Evolutionary conservation across 2,888 invertebrate genomes (phyloP).

Genomic region (Flexamia atlantica): DNA sequence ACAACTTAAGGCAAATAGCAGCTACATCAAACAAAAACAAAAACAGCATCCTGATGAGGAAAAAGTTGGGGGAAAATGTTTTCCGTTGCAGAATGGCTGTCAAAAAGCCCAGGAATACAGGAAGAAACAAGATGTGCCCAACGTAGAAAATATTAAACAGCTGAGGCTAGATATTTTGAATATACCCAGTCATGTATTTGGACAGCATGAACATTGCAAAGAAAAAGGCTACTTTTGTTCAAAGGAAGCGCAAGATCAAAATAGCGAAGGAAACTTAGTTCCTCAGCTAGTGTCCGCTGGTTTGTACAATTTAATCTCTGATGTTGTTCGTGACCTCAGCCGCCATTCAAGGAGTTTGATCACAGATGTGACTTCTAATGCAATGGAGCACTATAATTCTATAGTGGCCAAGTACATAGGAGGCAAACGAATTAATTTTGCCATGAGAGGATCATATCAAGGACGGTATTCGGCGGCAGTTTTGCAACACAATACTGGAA

Average conservation of each 20-base stretch:
- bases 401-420: slow-evolving; percentile 64
- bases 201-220: slow-evolving; percentile 47
- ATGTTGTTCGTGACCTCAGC: slow-evolving; percentile 33
- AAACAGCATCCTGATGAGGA: slow-evolving; percentile 45
- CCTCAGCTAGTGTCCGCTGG: slow-evolving; percentile 4
- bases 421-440: slow-evolving; percentile 72
- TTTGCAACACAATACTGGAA: slow-evolving; percentile 71
- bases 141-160: slow-evolving; percentile 9
- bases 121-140: slow-evolving; percentile 3
- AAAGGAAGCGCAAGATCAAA: not conserved
- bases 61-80: slow-evolving; percentile 49
- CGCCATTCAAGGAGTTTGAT: slow-evolving; percentile 48
- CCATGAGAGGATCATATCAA: slow-evolving; percentile 71
- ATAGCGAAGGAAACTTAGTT: slow-evolving; percentile 24
- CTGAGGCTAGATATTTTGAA: slow-evolving; percentile 52
- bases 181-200: slow-evolving; percentile 58
- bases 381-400: slow-evolving; percentile 39
- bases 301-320: slow-evolving; percentile 28
- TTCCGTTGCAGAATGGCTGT: slow-evolving; percentile 51
- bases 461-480: slow-evolving; percentile 71
- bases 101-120: slow-evolving; percentile 35
- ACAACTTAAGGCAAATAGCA: slow-evolving; percentile 37
- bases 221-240: slow-evolving; percentile 56
- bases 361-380: slow-evolving; percentile 30
- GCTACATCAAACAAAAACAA: slow-evolving; percentile 10